Conservation (phyloP, 2,113 vertebrate species). For the Dendrocopos noguchii region DNA sequence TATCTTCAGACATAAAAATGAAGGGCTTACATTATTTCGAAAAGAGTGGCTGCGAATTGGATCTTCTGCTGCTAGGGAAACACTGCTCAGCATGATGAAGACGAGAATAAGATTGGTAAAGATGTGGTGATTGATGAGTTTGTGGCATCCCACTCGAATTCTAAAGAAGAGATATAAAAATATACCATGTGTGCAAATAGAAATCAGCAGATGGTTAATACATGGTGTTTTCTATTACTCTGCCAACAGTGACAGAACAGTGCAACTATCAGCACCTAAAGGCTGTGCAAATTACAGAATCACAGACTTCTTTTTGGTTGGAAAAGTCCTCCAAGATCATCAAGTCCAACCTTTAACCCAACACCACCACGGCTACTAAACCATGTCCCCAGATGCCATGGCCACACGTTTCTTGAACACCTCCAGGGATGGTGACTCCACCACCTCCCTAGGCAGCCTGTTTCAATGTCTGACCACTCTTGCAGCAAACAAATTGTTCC, state of each 20-base stretch:
- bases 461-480: too few relatives aligned
- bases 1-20: constrained; percentile 3
- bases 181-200: background rate
- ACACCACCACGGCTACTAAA: too few relatives aligned
- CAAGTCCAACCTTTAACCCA: too few relatives aligned
- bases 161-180: constrained; percentile 75
- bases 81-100: constrained; percentile 99
- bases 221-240: background rate
- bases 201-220: constrained; percentile 8
- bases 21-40: constrained; percentile 92
- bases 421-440: too few relatives aligned
- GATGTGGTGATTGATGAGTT: constrained; percentile 96
- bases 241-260: background rate
- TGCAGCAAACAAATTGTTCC: too few relatives aligned
- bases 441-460: too few relatives aligned
- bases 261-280: background rate
- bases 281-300: background rate
- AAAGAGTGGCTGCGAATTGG: constrained; percentile 95
- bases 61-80: constrained; percentile 95
- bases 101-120: constrained; percentile 99
- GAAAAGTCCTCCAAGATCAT: too few relatives aligned
- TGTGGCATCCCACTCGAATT: constrained; percentile 94
- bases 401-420: too few relatives aligned
- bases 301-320: too few relatives aligned
- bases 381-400: too few relatives aligned